Evolutionary conservation across 2,797 vertebrate genomes (phyloP), one percentile per base, ranked within the genome.

Genomic region (Smutsia gigantea): DNA sequence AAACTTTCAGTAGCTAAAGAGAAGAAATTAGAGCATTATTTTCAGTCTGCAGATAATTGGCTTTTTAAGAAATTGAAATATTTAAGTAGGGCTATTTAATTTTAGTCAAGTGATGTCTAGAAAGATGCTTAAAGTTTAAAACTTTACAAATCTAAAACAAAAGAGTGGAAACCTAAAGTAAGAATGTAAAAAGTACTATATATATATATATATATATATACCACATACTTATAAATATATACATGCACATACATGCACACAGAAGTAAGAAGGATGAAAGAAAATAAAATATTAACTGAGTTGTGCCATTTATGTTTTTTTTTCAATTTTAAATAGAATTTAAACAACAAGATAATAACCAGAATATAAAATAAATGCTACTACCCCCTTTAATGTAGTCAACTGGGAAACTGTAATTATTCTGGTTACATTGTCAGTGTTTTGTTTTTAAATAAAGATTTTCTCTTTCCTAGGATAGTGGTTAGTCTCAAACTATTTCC

Each of bases 81-180:
- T 71, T 64, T 96, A 95, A 96, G 7, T 57, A 87, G 51, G 63
- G 19, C 15, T 69, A 77, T 82, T 64, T 59, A 78, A 92, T 95
- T 97, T 95, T 79, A 93, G 37, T 93, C 17, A 74, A 77, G 46
- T 93, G n/a, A 84, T 51, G 91, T 95, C 81, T 91, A 96, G 23
- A 63, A 90, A 95, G 37, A 61, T 91, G 29, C n/a, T 84, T 92
- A 59, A 93, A 84, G 74, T 94, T 93, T 93, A 96, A 97, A 96
- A 97, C 92, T 93, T 97, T 96, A 55, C 51, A 93, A 96, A 95
- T 6, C 84, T 83, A 74, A 79, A 88, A 39, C 64, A 21, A 81
- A 92, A 78, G 23, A 29, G 31, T 68, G 14, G 27, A 64, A 64
- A 72, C 2, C 15, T 46, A 87, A 85, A 57, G 8, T 81, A 74